Conservation (phyloP, 2,888 invertebrate genomes). For the Seira sanloemensis region DNA sequence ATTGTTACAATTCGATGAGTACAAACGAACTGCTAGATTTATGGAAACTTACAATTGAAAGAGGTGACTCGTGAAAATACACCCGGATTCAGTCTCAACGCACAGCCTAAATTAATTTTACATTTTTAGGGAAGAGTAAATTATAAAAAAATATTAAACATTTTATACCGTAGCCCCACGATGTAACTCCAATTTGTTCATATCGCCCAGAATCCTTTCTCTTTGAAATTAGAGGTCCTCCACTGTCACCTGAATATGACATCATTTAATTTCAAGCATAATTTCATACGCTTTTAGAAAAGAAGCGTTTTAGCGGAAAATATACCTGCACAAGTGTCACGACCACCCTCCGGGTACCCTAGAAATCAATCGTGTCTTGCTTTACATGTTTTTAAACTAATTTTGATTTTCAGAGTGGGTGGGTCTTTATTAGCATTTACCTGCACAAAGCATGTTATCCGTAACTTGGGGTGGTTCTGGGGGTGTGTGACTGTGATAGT, state of each 20-base stretch:
- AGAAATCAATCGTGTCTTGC: no score
- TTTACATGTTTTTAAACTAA: no score
- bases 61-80: constrained; percentile 66
- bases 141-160: background rate
- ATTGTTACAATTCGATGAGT: background rate
- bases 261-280: no score
- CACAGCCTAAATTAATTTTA: constrained; percentile 59
- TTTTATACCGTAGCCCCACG: constrained; percentile 65
- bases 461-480: constrained; percentile 71
- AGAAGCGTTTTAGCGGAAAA: background rate
- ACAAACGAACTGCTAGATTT: no score
- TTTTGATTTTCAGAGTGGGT: no score
- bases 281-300: no score
- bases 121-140: background rate
- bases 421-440: no score
- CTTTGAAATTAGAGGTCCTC: constrained; percentile 66
- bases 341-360: constrained; percentile 71
- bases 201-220: constrained; percentile 65
- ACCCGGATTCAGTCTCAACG: constrained; percentile 62
- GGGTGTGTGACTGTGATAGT: constrained; percentile 67
- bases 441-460: constrained; percentile 69
- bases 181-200: constrained; percentile 71
- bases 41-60: constrained; percentile 43
- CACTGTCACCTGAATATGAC: constrained; percentile 51
- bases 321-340: constrained; percentile 70